These are phyloP conservation scores for Cephus sareptanus DNA, from an alignment of 2,888 invertebrate genomes.

Conservation along the genomic window DNA sequence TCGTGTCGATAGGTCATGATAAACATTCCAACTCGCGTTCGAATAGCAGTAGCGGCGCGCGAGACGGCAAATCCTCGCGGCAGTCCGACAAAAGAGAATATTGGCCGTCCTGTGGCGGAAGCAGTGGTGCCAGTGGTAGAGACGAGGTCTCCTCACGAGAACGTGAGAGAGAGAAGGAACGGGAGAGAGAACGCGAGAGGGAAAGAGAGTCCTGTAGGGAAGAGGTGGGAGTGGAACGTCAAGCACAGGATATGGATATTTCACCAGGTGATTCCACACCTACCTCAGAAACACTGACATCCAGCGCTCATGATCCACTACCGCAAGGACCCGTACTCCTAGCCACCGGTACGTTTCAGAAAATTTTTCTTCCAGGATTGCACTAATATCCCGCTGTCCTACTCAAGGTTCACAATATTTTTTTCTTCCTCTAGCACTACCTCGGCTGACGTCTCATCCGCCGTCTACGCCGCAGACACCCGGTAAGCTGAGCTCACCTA, in stretches of 20 bases:
- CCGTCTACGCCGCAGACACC: slow-evolving; percentile 59
- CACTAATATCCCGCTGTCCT: not conserved
- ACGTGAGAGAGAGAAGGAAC: slow-evolving; percentile 54
- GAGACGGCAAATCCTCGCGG: slow-evolving; percentile 61
- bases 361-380: not conserved
- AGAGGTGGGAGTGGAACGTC: slow-evolving; percentile 60
- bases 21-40: slow-evolving; percentile 80
- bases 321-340: slow-evolving; percentile 73
- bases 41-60: slow-evolving; percentile 65
- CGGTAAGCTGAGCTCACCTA: slow-evolving; percentile 56
- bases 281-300: slow-evolving; percentile 78
- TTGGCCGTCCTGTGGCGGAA: slow-evolving; percentile 58
- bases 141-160: slow-evolving; percentile 59
- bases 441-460: slow-evolving; percentile 73
- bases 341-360: slow-evolving; percentile 66
- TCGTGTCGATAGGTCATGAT: slow-evolving; percentile 69
- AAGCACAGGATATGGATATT: slow-evolving; percentile 91
- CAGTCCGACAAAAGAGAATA: slow-evolving; percentile 64
- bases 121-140: slow-evolving; percentile 51
- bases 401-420: not conserved
- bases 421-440: slow-evolving; percentile 67
- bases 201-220: slow-evolving; percentile 44
- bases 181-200: slow-evolving; percentile 49
- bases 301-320: slow-evolving; percentile 69
- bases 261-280: slow-evolving; percentile 92